Conservation (phyloP, 2,797 vertebrate species). For the Podarcis siculus region DNA sequence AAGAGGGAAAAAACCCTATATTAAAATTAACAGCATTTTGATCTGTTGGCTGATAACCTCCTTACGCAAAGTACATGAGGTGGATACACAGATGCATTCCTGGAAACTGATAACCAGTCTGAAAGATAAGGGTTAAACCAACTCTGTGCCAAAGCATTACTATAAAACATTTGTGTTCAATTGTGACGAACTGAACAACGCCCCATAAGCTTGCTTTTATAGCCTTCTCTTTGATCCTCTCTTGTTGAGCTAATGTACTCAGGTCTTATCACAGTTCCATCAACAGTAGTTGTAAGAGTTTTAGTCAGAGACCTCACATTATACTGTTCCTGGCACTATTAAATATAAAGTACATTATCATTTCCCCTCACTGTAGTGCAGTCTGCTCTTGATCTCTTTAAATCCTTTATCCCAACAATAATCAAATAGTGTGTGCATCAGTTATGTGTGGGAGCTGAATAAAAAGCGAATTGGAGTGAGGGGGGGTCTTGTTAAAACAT, state of each 20-base stretch:
- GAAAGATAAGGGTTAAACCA: slow-evolving; percentile 4
- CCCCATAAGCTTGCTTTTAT: slow-evolving; percentile 33
- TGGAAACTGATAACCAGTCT: slow-evolving; percentile 5
- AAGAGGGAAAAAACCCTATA: neutral
- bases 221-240: slow-evolving; percentile 42
- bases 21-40: neutral
- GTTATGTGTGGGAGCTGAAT: too few species aligned
- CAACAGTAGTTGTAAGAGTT: slow-evolving; percentile 5
- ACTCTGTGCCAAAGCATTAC: neutral
- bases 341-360: neutral
- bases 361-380: neutral
- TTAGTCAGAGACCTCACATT: slow-evolving; percentile 23
- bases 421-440: too few species aligned
- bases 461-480: too few species aligned
- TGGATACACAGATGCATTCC: neutral
- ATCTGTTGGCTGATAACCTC: neutral
- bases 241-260: slow-evolving; percentile 18
- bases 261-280: slow-evolving; percentile 39
- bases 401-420: neutral
- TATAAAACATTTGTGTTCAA: neutral
- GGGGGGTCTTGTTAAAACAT: too few species aligned
- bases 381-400: neutral
- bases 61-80: neutral
- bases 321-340: slow-evolving; percentile 12
- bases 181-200: slow-evolving; percentile 45